phyloP scores from a whole-genome alignment of 2,888 invertebrate species.

The Pachliopta kotzebuea region DNA sequence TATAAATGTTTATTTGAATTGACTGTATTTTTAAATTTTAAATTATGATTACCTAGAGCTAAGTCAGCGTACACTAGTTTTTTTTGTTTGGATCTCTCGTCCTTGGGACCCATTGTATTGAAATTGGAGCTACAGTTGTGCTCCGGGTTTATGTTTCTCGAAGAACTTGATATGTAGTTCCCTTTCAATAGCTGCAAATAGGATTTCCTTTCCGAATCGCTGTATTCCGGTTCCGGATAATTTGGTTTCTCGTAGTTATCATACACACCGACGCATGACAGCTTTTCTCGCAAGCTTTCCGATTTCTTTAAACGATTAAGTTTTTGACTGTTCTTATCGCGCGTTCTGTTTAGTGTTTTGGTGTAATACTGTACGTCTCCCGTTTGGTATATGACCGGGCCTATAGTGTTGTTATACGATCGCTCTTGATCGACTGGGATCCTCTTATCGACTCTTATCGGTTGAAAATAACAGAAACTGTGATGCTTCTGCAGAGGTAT shows the following conservation, averaged over 20 bases:
- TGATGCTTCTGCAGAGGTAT: slow-evolving; percentile 83
- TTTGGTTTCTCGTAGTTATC: slow-evolving; percentile 74
- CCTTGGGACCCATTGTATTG: slow-evolving; percentile 62
- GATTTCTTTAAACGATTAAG: slow-evolving; percentile 74
- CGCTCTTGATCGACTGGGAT: slow-evolving; percentile 70
- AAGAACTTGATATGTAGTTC: slow-evolving; percentile 76
- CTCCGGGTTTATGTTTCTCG: slow-evolving; percentile 66
- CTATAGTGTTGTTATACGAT: slow-evolving; percentile 70
- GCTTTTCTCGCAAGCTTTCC: slow-evolving; percentile 72
- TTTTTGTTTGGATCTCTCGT: slow-evolving; percentile 72
- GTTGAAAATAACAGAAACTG: slow-evolving; percentile 84
- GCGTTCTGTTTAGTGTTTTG: slow-evolving; percentile 72
- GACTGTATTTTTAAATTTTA: slow-evolving; percentile 80
- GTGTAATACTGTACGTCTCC: slow-evolving; percentile 68
- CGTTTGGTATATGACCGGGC: slow-evolving; percentile 72
- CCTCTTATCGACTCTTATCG: slow-evolving; percentile 82
- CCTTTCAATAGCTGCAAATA: slow-evolving; percentile 71
- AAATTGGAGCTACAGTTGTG: slow-evolving; percentile 58
- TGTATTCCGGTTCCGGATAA: slow-evolving; percentile 71
- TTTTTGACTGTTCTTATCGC: slow-evolving; percentile 71
- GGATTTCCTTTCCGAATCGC: slow-evolving; percentile 67
- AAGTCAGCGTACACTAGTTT: slow-evolving; percentile 77
- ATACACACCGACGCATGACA: slow-evolving; percentile 74
- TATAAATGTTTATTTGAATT: slow-evolving; percentile 79
- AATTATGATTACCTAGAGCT: slow-evolving; percentile 79